Percentiles rank a stretch among this genome's conserved stretches.
These are phyloP conservation scores for Tuta absoluta DNA, from an alignment of 2,888 invertebrate species.

Conservation along the genomic window DNA sequence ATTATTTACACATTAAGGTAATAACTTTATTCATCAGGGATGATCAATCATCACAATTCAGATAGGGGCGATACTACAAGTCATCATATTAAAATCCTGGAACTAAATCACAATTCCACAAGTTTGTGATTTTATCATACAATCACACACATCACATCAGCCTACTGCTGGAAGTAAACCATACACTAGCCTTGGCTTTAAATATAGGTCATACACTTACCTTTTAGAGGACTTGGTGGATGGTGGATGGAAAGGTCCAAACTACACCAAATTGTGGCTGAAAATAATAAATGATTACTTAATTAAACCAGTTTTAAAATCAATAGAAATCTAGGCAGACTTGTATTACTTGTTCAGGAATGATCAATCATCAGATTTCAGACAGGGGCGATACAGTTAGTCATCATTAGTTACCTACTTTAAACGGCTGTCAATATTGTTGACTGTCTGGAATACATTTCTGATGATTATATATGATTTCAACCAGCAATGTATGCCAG, in stretches of 20 bases:
- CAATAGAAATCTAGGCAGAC: not conserved
- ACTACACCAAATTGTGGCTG: not conserved
- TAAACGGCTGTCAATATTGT: no score
- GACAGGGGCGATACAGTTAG: constrained; percentile 51
- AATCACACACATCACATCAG: not conserved
- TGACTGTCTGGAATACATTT: no score
- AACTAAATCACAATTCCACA: no score
- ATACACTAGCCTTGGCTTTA: no score
- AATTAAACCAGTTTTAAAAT: no score
- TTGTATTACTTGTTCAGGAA: constrained; percentile 39
- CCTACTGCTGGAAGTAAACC: no score
- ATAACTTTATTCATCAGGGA: constrained; percentile 7
- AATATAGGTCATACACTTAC: no score
- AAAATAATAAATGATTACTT: not conserved
- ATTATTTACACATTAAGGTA: not conserved
- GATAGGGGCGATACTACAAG: constrained; percentile 53
- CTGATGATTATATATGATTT: no score
- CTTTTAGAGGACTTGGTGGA: not conserved
- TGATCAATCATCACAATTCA: constrained; percentile 55
- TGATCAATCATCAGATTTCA: constrained; percentile 55
- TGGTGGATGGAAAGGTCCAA: not conserved
- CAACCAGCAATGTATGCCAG: no score
- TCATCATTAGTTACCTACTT: constrained; percentile 8
- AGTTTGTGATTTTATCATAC: no score
- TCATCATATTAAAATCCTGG: constrained; percentile 39